phyloP scores from a whole-genome alignment of 2,113 vertebrate species.

The Neogale vison region DNA sequence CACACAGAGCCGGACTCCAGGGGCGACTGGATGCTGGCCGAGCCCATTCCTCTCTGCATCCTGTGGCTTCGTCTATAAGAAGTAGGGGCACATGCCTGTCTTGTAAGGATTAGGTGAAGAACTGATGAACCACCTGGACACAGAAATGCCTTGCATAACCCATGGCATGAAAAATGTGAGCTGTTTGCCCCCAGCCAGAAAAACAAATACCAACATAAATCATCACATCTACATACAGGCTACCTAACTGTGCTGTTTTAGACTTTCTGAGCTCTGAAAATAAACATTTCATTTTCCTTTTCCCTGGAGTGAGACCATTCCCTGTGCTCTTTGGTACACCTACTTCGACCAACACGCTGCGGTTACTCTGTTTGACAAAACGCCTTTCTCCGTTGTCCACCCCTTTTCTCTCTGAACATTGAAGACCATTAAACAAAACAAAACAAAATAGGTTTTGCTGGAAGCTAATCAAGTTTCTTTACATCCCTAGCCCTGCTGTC shows the following conservation, averaged over 20 bases:
- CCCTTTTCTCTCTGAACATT: neutral
- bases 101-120: neutral
- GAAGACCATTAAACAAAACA: neutral
- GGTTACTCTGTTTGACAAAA: neutral
- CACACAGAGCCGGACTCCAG: neutral
- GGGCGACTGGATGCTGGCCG: no score
- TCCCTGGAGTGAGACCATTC: neutral
- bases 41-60: neutral
- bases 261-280: neutral
- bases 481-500: neutral
- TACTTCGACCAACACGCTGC: neutral
- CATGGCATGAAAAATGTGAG: neutral
- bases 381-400: neutral
- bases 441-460: neutral
- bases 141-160: rapidly evolving
- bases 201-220: neutral
- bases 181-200: neutral
- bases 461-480: neutral
- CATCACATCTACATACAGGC: rapidly evolving
- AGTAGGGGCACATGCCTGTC: rapidly evolving
- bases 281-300: neutral
- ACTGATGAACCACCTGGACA: rapidly evolving
- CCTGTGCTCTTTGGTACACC: neutral
- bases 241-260: neutral
- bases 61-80: rapidly evolving